Conservation (phyloP, 1,140 invertebrate species). For the Papilio helenus region DNA sequence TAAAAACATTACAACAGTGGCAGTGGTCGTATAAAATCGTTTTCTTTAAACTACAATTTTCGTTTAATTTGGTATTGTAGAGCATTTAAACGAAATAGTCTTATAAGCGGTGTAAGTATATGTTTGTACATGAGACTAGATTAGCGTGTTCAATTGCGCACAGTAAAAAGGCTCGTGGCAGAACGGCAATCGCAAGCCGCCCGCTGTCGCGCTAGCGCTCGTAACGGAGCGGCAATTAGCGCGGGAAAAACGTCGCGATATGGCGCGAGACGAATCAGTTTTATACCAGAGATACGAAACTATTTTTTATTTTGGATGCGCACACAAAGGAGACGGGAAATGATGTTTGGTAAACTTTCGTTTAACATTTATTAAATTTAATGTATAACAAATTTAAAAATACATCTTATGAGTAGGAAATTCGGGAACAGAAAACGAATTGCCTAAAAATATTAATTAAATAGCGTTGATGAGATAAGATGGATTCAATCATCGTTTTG, state of each 20-base stretch:
- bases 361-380: no score
- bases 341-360: no score
- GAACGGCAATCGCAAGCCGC: conserved; percentile 55
- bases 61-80: not conserved
- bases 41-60: not conserved
- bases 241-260: conserved; percentile 65
- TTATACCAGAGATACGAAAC: conserved; percentile 42
- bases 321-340: not conserved
- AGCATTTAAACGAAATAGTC: not conserved
- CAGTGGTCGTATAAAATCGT: no score
- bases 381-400: not conserved
- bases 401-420: not conserved
- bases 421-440: not conserved
- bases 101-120: not conserved
- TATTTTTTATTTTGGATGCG: conserved; percentile 17
- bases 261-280: conserved; percentile 65
- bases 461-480: not conserved
- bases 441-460: not conserved
- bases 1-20: no score
- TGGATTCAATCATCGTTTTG: not conserved
- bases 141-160: conserved; percentile 35
- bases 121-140: conserved; percentile 22
- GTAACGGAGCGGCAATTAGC: conserved; percentile 58
- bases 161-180: conserved; percentile 47
- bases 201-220: conserved; percentile 34